Evolutionary conservation across 2,797 vertebrate genomes (phyloP).

Genomic region (Protonibea diacanthus): DNA sequence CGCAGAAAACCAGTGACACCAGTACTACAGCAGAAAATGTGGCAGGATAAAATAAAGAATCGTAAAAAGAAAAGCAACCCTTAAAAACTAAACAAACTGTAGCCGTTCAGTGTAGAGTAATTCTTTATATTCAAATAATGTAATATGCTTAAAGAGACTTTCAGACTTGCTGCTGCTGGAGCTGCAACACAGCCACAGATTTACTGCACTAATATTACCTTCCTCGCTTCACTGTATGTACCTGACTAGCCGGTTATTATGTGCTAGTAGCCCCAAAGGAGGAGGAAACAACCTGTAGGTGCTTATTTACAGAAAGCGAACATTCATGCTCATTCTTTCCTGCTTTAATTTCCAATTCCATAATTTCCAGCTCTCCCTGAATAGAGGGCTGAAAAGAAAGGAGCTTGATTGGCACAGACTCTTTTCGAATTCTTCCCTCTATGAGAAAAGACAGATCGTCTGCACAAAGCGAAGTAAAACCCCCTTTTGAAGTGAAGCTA

Average conservation of each 20-base stretch:
- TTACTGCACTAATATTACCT: slow-evolving; percentile 37
- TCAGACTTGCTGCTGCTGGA: neutral
- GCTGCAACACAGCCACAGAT: slow-evolving; percentile 30
- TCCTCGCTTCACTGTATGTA: neutral
- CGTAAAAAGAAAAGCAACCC: neutral
- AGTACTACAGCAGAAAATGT: neutral
- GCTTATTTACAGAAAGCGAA: slow-evolving; percentile 25
- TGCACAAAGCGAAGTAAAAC: slow-evolving; percentile 54
- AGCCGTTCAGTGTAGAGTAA: neutral
- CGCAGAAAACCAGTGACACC: slow-evolving; percentile 1
- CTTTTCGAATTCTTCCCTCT: slow-evolving; percentile 29
- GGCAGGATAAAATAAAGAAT: slow-evolving; percentile 9
- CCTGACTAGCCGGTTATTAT: slow-evolving; percentile 30
- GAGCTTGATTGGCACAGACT: slow-evolving; percentile 41
- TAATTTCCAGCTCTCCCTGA: slow-evolving; percentile 18
- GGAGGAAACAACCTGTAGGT: slow-evolving; percentile 29
- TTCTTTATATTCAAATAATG: neutral
- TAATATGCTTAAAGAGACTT: neutral
- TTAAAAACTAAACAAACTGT: slow-evolving; percentile 4
- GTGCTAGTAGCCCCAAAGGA: slow-evolving; percentile 2
- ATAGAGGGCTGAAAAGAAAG: slow-evolving; percentile 35
- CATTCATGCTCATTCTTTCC: slow-evolving; percentile 27
- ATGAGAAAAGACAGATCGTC: slow-evolving; percentile 51
- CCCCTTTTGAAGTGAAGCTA: slow-evolving; percentile 61
- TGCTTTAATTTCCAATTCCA: slow-evolving; percentile 25